Evolutionary conservation across 2,113 vertebrate genomes (phyloP), one percentile per base, ranked within the genome.

Genomic region (Ciconia boyciana): DNA sequence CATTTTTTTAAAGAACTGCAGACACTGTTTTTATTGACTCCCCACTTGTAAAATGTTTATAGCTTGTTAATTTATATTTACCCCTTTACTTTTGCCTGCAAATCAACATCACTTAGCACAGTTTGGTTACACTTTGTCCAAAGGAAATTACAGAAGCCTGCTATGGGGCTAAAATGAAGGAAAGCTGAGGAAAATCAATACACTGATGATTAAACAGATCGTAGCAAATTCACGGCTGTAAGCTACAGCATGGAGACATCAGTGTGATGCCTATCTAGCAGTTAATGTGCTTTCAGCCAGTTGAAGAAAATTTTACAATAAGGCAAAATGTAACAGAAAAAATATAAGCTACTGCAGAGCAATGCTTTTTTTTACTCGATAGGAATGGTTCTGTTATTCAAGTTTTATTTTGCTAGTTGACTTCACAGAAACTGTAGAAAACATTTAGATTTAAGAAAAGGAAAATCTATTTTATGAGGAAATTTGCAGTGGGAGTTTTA

Each of bases 131-230:
- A 98, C 98, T 98, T 98, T 98, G 98, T 98, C 98, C 97, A 98
- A 98, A 98, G 98, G 97, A 98, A 98, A 98, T 99, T 98, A 98
- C 98, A 98, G 98, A 97, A 98, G 98, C 98, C 97, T 98, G 97
- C 98, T 98, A 98, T 98, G 98, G 98, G 98, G 97, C 97, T 98
- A 98, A 98, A 98, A 98, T 98, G 98, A 98, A 98, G 98, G 98
- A 98, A 98, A 98, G 98, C 98, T 98, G 98, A 97, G 96, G 97
- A 98, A 98, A 98, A 99, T 99, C 99, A 98, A 99, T 99, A 98
- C 96, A 94, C 98, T 98, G 98, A 98, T 99, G 98, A 99, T 99
- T 99, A 99, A 98, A 99, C 98, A 98, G 98, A 99, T 99, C 98
- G 98, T 98, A 98, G 98, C 98, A 99, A 99, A 99, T 99, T 99